Evolutionary conservation across 2,797 vertebrate species (phyloP).

Genomic region (Jordanella pulchra): DNA sequence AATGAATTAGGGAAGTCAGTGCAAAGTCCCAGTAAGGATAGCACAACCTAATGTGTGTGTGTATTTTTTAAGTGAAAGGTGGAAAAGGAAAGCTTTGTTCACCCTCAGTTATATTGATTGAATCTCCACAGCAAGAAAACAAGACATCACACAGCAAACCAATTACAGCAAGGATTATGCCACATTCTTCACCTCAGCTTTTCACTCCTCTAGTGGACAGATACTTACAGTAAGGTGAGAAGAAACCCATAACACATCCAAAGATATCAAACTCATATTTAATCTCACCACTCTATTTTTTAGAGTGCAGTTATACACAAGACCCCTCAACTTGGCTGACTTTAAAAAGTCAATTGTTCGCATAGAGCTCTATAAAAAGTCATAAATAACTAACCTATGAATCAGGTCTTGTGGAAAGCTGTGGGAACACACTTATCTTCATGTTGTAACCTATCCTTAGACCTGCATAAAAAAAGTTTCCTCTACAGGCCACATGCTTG

Average conservation of each 20-base stretch:
- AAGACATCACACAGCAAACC: slow-evolving; percentile 64
- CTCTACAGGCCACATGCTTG: background rate
- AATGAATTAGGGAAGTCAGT: no score
- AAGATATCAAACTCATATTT: slow-evolving; percentile 42
- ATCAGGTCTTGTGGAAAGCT: background rate
- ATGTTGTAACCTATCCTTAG: background rate
- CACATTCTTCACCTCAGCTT: slow-evolving; percentile 50
- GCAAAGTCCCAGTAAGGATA: no score
- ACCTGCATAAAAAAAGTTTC: background rate
- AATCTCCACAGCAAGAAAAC: slow-evolving; percentile 58
- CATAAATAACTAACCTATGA: slow-evolving; percentile 5
- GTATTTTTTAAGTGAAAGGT: background rate
- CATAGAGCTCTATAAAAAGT: slow-evolving; percentile 1
- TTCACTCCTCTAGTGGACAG: slow-evolving; percentile 53
- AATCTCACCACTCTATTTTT: slow-evolving; percentile 35
- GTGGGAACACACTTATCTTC: background rate
- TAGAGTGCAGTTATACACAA: slow-evolving; percentile 37
- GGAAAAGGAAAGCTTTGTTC: slow-evolving; percentile 15
- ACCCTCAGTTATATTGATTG: slow-evolving; percentile 66
- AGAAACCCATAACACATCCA: slow-evolving; percentile 45
- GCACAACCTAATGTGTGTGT: slow-evolving; percentile 12
- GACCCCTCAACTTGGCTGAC: slow-evolving; percentile 37
- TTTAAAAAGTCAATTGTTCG: slow-evolving; percentile 39
- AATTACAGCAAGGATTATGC: slow-evolving; percentile 66
- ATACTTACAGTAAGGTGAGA: slow-evolving; percentile 59